A percentile compares a stretch with the other conserved stretches of the same genome.
These are phyloP conservation scores for Andricus curvator DNA, from an alignment of 2,888 invertebrate species.

Conservation along the genomic window DNA sequence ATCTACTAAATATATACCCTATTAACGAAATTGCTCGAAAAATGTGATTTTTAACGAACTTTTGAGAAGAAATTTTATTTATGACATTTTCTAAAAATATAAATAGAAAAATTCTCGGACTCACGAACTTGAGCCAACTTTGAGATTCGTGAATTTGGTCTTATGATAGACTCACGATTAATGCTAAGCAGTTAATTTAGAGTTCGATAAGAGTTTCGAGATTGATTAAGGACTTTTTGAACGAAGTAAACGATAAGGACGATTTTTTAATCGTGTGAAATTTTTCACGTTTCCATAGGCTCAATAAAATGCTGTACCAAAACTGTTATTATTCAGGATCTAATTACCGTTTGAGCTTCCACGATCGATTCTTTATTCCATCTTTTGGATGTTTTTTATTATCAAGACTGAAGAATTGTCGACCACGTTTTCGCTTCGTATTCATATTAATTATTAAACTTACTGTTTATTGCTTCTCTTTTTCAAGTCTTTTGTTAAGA, in stretches of 20 bases:
- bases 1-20: background rate
- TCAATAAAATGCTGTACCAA: slow-evolving; percentile 23
- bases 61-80: background rate
- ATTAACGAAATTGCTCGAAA: slow-evolving; percentile 7
- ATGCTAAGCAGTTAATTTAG: slow-evolving; percentile 4
- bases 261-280: slow-evolving; percentile 9
- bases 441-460: background rate
- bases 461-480: background rate
- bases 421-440: slow-evolving; percentile 18
- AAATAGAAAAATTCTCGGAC: background rate
- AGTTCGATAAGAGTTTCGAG: slow-evolving; percentile 29
- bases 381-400: slow-evolving; percentile 26
- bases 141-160: slow-evolving; percentile 15
- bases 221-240: slow-evolving; percentile 27
- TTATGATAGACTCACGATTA: background rate
- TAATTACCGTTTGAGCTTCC: slow-evolving; percentile 26
- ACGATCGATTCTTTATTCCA: slow-evolving; percentile 18
- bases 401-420: slow-evolving; percentile 23
- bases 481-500: background rate
- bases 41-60: background rate
- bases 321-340: slow-evolving; percentile 8
- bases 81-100: background rate
- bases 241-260: background rate
- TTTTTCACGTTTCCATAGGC: slow-evolving; percentile 17
- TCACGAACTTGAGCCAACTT: background rate